These are phyloP conservation scores for Indicator maculatus DNA, from an alignment of 2,113 vertebrate genomes.

Conservation along the genomic window DNA sequence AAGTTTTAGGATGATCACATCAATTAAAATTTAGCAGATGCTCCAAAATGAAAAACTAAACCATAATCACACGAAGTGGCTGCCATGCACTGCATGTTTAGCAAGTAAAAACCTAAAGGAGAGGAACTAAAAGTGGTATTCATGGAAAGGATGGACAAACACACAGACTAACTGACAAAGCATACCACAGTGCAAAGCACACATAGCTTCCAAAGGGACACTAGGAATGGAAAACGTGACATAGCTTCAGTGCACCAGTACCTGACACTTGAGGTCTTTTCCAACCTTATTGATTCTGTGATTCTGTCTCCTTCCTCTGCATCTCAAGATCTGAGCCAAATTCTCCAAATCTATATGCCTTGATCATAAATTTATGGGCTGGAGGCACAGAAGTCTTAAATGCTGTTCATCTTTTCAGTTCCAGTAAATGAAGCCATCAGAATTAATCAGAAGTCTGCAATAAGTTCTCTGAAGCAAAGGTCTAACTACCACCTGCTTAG, in stretches of 20 bases:
- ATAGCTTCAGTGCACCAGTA: not conserved
- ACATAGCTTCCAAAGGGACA: not conserved
- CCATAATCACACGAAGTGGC: not conserved
- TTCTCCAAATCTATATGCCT: not conserved
- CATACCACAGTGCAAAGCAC: not conserved
- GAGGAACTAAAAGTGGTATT: not conserved
- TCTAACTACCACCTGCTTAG: not conserved
- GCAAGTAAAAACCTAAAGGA: not conserved
- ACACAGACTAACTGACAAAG: not conserved
- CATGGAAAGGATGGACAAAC: not conserved
- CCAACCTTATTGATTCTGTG: no score
- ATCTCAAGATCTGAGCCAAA: not conserved
- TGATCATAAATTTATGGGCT: not conserved
- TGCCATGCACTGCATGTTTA: not conserved
- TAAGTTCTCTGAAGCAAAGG: not conserved
- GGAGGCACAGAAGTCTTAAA: not conserved
- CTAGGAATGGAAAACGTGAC: not conserved
- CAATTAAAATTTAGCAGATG: not conserved
- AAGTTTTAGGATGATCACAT: not conserved
- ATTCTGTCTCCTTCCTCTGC: not conserved
- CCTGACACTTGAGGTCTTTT: no score
- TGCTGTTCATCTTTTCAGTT: not conserved
- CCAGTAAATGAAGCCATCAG: not conserved
- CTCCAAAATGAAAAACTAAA: not conserved
- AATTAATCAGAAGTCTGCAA: not conserved